Evolutionary conservation across 2,113 vertebrate species (phyloP).

Genomic region (Talpa occidentalis): DNA sequence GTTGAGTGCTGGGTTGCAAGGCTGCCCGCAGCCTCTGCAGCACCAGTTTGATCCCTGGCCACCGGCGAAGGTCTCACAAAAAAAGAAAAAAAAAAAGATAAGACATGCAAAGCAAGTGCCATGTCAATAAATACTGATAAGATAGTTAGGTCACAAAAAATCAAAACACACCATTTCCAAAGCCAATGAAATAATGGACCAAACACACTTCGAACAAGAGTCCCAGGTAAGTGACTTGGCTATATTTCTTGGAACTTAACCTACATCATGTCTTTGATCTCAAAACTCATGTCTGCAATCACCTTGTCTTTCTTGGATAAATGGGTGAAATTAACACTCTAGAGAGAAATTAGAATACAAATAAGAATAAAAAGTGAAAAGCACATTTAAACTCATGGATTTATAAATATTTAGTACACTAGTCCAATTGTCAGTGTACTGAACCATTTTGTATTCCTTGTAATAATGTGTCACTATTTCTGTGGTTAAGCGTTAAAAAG

Average conservation of each 20-base stretch:
- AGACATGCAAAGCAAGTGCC: not conserved
- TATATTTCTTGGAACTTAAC: not conserved
- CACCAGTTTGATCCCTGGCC: no score
- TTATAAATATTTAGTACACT: not conserved
- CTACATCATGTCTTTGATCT: not conserved
- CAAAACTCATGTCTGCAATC: not conserved
- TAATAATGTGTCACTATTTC: not conserved
- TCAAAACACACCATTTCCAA: not conserved
- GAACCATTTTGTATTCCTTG: not conserved
- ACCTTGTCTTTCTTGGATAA: not conserved
- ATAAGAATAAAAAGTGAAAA: not conserved
- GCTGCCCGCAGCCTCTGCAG: no score
- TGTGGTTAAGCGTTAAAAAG: not conserved
- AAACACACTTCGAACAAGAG: not conserved
- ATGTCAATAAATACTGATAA: not conserved
- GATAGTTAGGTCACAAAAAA: not conserved
- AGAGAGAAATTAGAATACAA: not conserved
- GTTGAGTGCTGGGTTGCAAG: no score
- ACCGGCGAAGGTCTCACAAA: no score
- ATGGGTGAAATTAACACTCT: not conserved
- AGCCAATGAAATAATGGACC: not conserved
- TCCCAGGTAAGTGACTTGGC: not conserved
- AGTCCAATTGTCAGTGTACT: not conserved
- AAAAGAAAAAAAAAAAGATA: no score
- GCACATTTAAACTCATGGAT: not conserved